phyloP scores from a whole-genome alignment of 2,888 invertebrate species.

The Microplitis manilae region DNA sequence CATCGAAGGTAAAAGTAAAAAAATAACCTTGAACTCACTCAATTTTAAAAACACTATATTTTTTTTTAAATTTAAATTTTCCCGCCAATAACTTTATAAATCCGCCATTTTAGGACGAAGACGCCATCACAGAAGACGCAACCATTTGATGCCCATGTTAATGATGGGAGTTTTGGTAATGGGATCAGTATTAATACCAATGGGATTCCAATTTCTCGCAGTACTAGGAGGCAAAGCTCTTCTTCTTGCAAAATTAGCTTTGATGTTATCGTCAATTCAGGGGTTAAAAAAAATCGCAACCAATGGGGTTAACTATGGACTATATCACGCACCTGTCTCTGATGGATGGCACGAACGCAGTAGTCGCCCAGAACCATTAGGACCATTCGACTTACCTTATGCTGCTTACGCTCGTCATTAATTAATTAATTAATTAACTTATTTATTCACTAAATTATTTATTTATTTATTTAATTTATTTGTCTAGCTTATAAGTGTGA shows the following conservation, averaged over 20 bases:
- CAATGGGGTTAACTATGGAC: conserved; percentile 83
- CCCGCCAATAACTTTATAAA: background rate
- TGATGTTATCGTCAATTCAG: conserved; percentile 85
- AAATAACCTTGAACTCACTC: conserved; percentile 33
- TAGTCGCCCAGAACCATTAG: conserved; percentile 62
- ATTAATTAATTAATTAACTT: conserved; percentile 24
- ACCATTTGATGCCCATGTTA: conserved; percentile 83
- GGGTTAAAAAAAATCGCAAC: conserved; percentile 84
- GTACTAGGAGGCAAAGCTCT: conserved; percentile 87
- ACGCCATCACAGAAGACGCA: conserved; percentile 75
- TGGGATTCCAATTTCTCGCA: conserved; percentile 89
- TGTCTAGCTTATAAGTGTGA: background rate
- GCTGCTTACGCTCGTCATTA: conserved; percentile 43
- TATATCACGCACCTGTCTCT: conserved; percentile 76
- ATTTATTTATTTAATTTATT: conserved; percentile 1
- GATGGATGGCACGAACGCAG: conserved; percentile 69
- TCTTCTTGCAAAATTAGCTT: conserved; percentile 85
- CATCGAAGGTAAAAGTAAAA: conserved; percentile 69
- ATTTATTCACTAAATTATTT: conserved; percentile 33
- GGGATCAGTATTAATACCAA: conserved; percentile 83
- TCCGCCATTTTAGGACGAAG: conserved; percentile 58
- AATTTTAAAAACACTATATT: conserved; percentile 13
- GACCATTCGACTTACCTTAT: conserved; percentile 53
- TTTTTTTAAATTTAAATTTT: conserved; percentile 33
- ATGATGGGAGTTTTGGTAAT: conserved; percentile 85